Evolutionary conservation across 2,797 vertebrate species (phyloP).

Genomic region (Hydrolagus colliei): DNA sequence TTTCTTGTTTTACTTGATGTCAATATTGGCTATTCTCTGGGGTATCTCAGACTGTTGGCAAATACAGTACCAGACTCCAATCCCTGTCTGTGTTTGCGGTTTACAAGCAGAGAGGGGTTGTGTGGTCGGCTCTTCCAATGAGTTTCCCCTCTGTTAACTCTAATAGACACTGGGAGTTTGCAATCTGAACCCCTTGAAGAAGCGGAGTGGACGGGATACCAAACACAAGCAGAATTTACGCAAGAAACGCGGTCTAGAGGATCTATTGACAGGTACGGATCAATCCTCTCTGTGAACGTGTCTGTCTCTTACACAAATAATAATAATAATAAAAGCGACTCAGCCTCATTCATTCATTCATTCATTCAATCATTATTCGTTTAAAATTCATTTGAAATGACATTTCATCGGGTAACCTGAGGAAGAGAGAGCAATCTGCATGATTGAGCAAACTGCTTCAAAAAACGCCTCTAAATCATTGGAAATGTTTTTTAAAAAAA

Average conservation of each 20-base stretch:
- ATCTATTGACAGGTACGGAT: not conserved
- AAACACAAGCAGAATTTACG: not conserved
- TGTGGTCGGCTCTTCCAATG: not conserved
- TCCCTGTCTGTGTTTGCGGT: not conserved
- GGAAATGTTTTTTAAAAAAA: not conserved
- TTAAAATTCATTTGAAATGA: not conserved
- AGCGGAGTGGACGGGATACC: not conserved
- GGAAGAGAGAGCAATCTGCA: not conserved
- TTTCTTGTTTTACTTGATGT: not conserved
- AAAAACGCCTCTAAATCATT: conserved; percentile 18
- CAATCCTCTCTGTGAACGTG: not conserved
- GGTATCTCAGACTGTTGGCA: not conserved
- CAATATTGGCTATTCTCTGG: not conserved
- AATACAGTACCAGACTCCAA: too few species aligned
- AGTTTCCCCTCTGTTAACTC: not conserved
- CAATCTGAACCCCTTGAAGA: not conserved
- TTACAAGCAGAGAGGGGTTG: not conserved
- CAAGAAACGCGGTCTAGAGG: not conserved
- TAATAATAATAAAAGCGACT: not conserved
- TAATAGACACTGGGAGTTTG: not conserved
- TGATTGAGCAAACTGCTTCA: not conserved
- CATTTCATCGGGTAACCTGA: not conserved
- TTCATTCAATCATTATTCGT: too few species aligned
- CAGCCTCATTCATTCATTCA: not conserved
- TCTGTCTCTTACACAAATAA: not conserved